Conservation (phyloP, 1,140 invertebrate species). For the Drosophila lowei region DNA sequence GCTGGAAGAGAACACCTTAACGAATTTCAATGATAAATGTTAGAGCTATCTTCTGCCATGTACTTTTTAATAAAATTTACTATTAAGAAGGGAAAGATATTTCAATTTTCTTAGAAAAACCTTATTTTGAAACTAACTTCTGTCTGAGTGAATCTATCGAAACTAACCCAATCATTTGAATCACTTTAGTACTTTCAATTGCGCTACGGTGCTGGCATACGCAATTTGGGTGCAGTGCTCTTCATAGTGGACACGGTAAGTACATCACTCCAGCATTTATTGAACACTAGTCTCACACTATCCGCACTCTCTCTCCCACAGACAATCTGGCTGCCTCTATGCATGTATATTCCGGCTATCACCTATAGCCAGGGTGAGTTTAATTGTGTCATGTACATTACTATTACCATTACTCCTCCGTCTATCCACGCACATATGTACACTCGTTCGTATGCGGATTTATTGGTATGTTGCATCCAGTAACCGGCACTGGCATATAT, state of each 20-base stretch:
- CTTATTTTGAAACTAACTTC: not conserved
- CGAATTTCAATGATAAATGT: conserved; percentile 31
- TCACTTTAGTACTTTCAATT: conserved; percentile 89
- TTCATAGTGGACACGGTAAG: conserved; percentile 89
- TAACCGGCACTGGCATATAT: conserved; percentile 92
- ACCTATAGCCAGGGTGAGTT: conserved; percentile 89
- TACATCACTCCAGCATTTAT: conserved; percentile 27
- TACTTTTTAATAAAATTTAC: conserved; percentile 34
- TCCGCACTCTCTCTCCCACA: not conserved
- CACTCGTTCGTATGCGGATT: not conserved
- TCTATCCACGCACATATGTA: not conserved
- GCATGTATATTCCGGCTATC: conserved; percentile 92
- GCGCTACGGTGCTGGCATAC: conserved; percentile 88
- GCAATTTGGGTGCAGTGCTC: conserved; percentile 89
- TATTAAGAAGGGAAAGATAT: not conserved
- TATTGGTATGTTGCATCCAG: conserved; percentile 83
- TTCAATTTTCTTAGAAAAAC: not conserved
- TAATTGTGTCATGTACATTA: not conserved
- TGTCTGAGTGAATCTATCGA: not conserved
- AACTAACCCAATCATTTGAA: conserved; percentile 23
- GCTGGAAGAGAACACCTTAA: conserved; percentile 41
- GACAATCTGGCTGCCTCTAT: conserved; percentile 87
- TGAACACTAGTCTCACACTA: not conserved
- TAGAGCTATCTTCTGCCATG: conserved; percentile 35
- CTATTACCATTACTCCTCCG: not conserved